phyloP scores from a whole-genome alignment of 2,888 invertebrate genomes.

The Trachelus troglodyta region DNA sequence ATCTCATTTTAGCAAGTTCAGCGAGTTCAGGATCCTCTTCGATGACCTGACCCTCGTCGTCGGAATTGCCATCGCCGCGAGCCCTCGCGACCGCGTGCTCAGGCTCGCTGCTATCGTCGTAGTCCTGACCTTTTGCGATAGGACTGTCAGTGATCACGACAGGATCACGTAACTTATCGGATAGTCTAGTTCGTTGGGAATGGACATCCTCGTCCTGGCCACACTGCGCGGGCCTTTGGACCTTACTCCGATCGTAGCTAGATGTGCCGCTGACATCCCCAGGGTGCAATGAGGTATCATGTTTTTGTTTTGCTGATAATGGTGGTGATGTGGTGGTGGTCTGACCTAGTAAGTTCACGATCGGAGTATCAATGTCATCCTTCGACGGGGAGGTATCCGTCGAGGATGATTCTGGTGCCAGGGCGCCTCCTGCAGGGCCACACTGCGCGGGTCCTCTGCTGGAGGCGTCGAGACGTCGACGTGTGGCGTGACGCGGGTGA shows the following conservation, averaged over 20 bases:
- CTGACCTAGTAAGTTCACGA: not conserved
- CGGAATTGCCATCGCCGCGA: slow-evolving; percentile 60
- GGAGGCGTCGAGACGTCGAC: slow-evolving; percentile 50
- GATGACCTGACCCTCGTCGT: slow-evolving; percentile 60
- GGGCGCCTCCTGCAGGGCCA: slow-evolving; percentile 56
- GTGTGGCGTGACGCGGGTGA: slow-evolving; percentile 60
- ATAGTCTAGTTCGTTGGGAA: not conserved
- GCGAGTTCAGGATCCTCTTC: slow-evolving; percentile 83
- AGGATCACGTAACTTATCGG: not conserved
- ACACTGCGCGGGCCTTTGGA: slow-evolving; percentile 63
- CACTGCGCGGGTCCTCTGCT: slow-evolving; percentile 66
- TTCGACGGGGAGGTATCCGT: not conserved
- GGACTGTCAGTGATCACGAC: not conserved
- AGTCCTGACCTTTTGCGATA: not conserved
- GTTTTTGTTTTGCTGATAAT: not conserved
- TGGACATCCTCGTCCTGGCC: slow-evolving; percentile 44
- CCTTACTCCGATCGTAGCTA: slow-evolving; percentile 28
- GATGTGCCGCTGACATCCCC: not conserved
- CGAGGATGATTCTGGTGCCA: not conserved
- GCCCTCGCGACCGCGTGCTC: slow-evolving; percentile 67
- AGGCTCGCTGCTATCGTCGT: slow-evolving; percentile 40
- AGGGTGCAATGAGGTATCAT: not conserved
- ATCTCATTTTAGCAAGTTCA: slow-evolving; percentile 86
- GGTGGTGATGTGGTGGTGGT: not conserved
- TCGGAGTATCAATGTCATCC: slow-evolving; percentile 4